These are phyloP conservation scores for Sclerurus mexicanus DNA, from an alignment of 2,113 vertebrate genomes.

Conservation along the genomic window DNA sequence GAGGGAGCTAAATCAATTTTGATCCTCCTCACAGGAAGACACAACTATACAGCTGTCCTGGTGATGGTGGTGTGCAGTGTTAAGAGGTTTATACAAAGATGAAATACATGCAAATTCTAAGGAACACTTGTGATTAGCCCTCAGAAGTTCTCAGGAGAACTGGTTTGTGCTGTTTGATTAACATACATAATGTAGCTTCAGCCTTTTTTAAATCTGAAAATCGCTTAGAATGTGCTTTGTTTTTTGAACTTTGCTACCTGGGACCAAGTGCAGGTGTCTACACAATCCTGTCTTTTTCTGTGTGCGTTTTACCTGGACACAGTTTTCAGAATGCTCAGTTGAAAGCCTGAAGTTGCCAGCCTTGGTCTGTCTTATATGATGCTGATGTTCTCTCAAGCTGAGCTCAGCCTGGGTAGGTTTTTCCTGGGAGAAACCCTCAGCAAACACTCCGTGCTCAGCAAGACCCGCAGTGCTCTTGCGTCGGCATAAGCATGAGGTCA, in stretches of 20 bases:
- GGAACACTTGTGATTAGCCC: neutral
- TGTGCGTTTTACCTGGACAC: neutral
- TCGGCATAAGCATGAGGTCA: neutral
- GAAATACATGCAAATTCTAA: neutral
- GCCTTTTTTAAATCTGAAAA: neutral
- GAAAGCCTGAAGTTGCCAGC: neutral
- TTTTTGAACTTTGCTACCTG: neutral
- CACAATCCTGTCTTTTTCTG: neutral
- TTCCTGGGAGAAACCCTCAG: neutral
- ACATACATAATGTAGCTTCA: neutral
- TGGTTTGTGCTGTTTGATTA: neutral
- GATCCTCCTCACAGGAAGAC: neutral
- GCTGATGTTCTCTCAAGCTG: neutral
- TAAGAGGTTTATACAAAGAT: neutral
- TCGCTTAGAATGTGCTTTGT: neutral
- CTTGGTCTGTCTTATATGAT: neutral
- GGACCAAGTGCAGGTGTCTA: neutral
- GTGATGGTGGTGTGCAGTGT: neutral
- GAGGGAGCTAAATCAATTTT: neutral
- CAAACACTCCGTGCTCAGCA: neutral
- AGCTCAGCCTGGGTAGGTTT: neutral
- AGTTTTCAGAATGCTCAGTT: neutral
- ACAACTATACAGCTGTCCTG: neutral
- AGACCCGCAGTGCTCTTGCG: accelerated
- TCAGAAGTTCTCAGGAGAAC: neutral